Evolutionary conservation across 2,888 invertebrate genomes (phyloP), one percentile per base, ranked within the genome.

Genomic region (Mayetiola destructor): DNA sequence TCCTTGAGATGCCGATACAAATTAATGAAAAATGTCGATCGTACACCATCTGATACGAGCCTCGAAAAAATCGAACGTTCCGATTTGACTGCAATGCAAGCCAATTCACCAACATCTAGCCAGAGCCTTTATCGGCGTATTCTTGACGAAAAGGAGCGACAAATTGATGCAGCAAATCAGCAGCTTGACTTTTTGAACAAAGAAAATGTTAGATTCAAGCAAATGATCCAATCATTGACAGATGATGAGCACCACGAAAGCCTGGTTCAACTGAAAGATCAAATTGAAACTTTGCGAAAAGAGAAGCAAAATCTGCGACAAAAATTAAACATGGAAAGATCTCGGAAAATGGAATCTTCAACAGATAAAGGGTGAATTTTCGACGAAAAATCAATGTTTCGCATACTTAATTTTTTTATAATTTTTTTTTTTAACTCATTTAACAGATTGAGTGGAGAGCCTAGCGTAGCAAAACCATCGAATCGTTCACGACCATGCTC

Each of bases 1-100:
- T 83, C 82, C 6, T 75, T 90, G 61, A 76, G 85, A 40, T 81
- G 83, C 39, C 80, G 85, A 62, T 85, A 82, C 70, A 81, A 83
- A 60, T 72, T 88, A 59, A 85, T 88, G 77, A 80, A 86, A 0
- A 81, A 80, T 53, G 82, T 85, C 79, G 84, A 87, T 63, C 76
- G 82, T 37, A 85, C 85, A 57, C 85, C 86, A 0, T 86, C 86
- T 6, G 87, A 88, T 63, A 80, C 80, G 2, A 87, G 83, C 66
- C 73, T 88, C 5, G 88, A 89, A 65, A 85, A 83, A 69, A 80
- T 84, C 20, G 85, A 85, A 69, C 77, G 81, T 3, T 76, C 77
- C 0, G 82, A 81, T 63, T 75, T 79, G 61, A 81, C 80, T 63
- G 80, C 81, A 64, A 56, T 18, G 23, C 55, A 55, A 40, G 32